Evolutionary conservation across 1,140 invertebrate genomes (phyloP), one percentile per base, ranked within the genome.

Genomic region (Heterodera schachtii): DNA sequence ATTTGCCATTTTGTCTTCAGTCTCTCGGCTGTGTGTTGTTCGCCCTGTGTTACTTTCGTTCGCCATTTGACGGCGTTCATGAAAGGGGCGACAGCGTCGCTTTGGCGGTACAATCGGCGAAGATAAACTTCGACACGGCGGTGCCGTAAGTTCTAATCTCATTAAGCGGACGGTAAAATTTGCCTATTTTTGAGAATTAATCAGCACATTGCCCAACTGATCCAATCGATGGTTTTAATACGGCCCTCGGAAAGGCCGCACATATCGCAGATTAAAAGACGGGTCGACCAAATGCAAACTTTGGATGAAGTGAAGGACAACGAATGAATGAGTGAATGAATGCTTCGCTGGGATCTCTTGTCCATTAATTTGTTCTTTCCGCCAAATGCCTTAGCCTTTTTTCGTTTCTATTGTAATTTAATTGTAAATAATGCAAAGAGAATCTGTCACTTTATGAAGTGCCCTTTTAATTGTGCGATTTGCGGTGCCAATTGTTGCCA

Each of bases 21-120:
- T 83, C 82, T 31, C 82, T 83, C 19, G 82, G 82, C 49, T 83
- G 82, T 84, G 82, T 83, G 21, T 44, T 83, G 1, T 83, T 83
- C 74, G 82, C 82, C n/a, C 75, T 83, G 13, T 76, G 73, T 41
- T 83, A 84, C 69, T 83, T 83, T 49, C 21, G 21, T 43, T 83
- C 82, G 7, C 82, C 82, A 6, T 83, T 84, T 77, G 82, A 83
- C 70, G 82, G 64, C 44, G 82, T 83, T 8, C 76, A 83, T 52
- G 82, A 83, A 19, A 44, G 82, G 13, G 82, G 82, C 13, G 82
- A 83, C 70, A 84, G 82, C 31, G 78, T 78, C 31, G 71, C 78
- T 2, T 47, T 74, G 57, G 82, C 82, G n/a, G 82, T 84, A 16
- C 82, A 83, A 77, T 83, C 82, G 47, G 82, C 82, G 9, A 75